A percentile compares a stretch with the other conserved stretches of the same genome.
These are phyloP conservation scores for Pardosa pseudoannulata DNA, from an alignment of 2,888 invertebrate genomes.

Conservation along the genomic window DNA sequence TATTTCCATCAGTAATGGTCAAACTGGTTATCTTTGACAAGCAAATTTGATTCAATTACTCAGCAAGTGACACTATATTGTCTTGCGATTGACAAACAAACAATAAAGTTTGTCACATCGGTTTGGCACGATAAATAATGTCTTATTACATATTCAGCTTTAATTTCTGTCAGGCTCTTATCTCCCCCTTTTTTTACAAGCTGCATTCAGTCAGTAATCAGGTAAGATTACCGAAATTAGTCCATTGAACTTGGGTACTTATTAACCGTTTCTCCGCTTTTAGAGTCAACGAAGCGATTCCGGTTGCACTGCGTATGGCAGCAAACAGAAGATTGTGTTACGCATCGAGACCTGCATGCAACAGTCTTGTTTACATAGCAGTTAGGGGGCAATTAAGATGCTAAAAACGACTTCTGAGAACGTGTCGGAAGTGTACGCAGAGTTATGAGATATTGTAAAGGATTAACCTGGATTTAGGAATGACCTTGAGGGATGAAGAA, in stretches of 20 bases:
- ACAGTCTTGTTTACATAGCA: constrained; percentile 46
- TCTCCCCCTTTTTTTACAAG: neutral
- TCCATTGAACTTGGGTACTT: constrained; percentile 15
- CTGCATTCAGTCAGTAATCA: neutral
- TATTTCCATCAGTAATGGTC: too few species aligned
- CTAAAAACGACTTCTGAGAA: constrained; percentile 20
- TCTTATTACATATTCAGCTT: neutral
- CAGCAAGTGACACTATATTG: too few species aligned
- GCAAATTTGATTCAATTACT: too few species aligned
- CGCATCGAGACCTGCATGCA: constrained; percentile 48
- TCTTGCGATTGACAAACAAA: too few species aligned
- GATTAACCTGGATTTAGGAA: constrained; percentile 35
- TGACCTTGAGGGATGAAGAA: constrained; percentile 5
- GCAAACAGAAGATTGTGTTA: constrained; percentile 37
- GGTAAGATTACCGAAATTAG: neutral
- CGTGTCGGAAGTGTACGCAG: constrained; percentile 14
- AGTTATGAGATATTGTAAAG: neutral
- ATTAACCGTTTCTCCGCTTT: constrained; percentile 22
- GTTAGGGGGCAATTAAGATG: constrained; percentile 57
- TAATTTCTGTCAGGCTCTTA: neutral
- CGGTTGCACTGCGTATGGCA: constrained; percentile 13
- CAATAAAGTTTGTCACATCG: too few species aligned
- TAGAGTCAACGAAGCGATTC: constrained; percentile 40
- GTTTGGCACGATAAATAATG: too few species aligned
- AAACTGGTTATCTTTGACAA: too few species aligned